Evolutionary conservation across 2,888 invertebrate genomes (phyloP), one percentile per base, ranked within the genome.

Genomic region (Cotesia congregata): DNA sequence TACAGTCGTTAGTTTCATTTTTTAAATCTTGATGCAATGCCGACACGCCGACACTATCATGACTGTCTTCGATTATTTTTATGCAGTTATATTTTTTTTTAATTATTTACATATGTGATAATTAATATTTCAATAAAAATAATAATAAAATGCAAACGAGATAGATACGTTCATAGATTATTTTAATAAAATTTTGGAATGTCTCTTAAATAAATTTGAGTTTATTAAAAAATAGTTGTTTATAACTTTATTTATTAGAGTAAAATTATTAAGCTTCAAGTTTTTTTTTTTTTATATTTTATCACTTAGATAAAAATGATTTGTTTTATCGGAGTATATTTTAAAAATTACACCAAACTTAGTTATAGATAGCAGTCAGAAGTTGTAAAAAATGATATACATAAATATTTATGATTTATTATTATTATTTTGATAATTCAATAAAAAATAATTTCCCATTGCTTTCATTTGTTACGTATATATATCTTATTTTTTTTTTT

Each of bases 1-100:
- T 86, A 86, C 84, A 86, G 80, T 83, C 82, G 75, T 82, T 77
- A 78, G 60, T 73, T 68, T 79, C 64, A 72, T 73, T 80, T 75
- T 80, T 79, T 75, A 40, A 68, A 76, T 76, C 68, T 76, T 81
- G 78, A 77, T 81, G 79, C 78, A 72, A 64, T 68, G 60, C 70
- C 64, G 72, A 80, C 68, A 76, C 65, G n/a, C n/a, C n/a, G n/a
- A n/a, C n/a, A n/a, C n/a, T n/a, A n/a, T n/a, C 79, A 69, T 77
- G 74, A 40, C 76, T 77, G 80, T 74, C 76, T 75, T 72, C 67
- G 70, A 64, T 41, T 71, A 38, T 67, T 75, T 60, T 59, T 67
- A 9, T 2, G 41, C 60, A 9, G 41, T 67, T 39, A 20, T 9
- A 72, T 67, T 74, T 67, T 76, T 76, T 68, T 71, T 62, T 74